Evolutionary conservation across 2,113 vertebrate genomes (phyloP).

Genomic region (Erythrolamprus reginae): DNA sequence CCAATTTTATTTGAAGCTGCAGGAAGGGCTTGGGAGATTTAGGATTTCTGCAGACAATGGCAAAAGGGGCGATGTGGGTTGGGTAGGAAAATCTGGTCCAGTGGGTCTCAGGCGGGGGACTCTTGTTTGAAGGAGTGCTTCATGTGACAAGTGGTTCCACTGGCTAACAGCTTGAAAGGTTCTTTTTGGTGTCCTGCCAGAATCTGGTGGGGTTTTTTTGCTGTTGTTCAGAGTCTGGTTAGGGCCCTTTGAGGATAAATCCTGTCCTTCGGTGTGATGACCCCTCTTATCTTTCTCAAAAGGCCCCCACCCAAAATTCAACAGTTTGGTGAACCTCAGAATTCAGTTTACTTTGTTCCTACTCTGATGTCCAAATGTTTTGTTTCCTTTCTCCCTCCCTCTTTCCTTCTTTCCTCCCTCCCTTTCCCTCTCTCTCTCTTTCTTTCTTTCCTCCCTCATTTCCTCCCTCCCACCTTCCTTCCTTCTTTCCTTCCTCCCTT

Average conservation of each 20-base stretch:
- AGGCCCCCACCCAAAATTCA: neutral
- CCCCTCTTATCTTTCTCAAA: neutral
- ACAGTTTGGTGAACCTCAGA: neutral
- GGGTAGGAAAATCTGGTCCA: neutral
- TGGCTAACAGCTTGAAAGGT: neutral
- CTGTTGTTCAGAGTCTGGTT: neutral
- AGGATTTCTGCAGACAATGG: neutral
- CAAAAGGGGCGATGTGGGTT: neutral
- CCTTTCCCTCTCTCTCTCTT: too few relatives aligned
- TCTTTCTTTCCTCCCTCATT: too few relatives aligned
- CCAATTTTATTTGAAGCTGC: neutral
- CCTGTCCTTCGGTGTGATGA: neutral
- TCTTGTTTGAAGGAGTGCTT: neutral
- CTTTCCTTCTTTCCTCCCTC: too few relatives aligned
- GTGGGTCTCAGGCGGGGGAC: too few relatives aligned
- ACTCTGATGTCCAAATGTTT: neutral
- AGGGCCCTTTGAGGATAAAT: neutral
- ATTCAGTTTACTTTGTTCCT: neutral
- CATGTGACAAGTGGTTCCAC: neutral
- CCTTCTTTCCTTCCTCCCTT: too few relatives aligned
- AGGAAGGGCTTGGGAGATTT: neutral
- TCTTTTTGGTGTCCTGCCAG: neutral
- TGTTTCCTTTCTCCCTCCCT: fast-evolving
- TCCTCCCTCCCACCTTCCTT: fast-evolving
- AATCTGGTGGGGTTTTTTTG: neutral